A percentile compares a stretch with the other conserved stretches of the same genome.
These are phyloP conservation scores for Sinonovacula constricta DNA, from an alignment of 1,140 invertebrate species.

Conservation along the genomic window DNA sequence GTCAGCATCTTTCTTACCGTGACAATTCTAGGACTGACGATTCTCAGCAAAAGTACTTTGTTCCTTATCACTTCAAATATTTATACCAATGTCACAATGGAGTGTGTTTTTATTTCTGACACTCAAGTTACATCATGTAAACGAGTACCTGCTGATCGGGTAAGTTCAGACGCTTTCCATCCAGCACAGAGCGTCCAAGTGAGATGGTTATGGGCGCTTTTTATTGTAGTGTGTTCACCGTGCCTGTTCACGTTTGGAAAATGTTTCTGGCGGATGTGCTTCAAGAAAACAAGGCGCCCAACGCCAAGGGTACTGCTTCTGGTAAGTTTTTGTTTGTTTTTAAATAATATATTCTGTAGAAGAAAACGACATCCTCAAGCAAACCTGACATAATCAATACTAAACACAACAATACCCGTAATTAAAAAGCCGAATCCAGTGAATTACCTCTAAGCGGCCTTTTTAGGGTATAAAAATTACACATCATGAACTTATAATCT, in stretches of 20 bases:
- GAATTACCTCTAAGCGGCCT: no score
- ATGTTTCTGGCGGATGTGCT: conserved; percentile 69
- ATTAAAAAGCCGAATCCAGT: no score
- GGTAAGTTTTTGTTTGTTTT: conserved; percentile 55
- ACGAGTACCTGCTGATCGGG: conserved; percentile 56
- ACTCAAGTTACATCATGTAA: conserved; percentile 58
- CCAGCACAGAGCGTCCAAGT: conserved; percentile 63
- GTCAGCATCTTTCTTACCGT: conserved; percentile 69
- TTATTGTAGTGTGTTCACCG: conserved; percentile 65
- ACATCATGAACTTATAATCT: no score
- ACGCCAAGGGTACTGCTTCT: conserved; percentile 56
- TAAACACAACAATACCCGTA: no score
- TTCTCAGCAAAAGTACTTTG: conserved; percentile 71
- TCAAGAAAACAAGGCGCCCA: conserved; percentile 68
- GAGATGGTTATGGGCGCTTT: conserved; percentile 71
- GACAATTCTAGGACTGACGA: conserved; percentile 58
- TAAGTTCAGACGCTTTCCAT: conserved; percentile 54
- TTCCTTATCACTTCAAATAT: conserved; percentile 73
- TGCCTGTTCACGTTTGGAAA: conserved; percentile 67
- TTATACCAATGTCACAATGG: conserved; percentile 68
- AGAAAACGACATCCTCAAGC: no score
- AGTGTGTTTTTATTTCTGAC: conserved; percentile 55
- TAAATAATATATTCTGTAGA: no score
- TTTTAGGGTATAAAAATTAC: no score
- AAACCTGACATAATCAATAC: no score